These are phyloP conservation scores for Fregata magnificens DNA, from an alignment of 2,113 vertebrate species.

Conservation along the genomic window DNA sequence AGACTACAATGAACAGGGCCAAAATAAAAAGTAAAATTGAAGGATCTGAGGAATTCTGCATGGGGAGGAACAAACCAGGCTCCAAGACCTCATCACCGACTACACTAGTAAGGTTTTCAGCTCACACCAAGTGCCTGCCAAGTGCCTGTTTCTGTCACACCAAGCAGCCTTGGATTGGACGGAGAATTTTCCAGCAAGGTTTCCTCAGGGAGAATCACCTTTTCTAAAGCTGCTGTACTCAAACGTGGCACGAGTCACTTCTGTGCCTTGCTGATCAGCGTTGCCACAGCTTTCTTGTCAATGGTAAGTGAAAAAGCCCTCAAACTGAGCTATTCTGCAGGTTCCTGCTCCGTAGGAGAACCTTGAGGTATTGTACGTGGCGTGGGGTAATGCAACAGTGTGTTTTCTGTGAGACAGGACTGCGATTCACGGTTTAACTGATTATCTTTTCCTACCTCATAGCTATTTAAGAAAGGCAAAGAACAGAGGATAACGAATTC, in stretches of 20 bases:
- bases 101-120: background rate
- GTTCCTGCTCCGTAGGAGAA: background rate
- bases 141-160: background rate
- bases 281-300: background rate
- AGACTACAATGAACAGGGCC: background rate
- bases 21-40: background rate
- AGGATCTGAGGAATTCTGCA: background rate
- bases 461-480: background rate
- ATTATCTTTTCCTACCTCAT: background rate
- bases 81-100: background rate
- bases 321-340: background rate
- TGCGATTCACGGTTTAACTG: background rate
- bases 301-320: background rate
- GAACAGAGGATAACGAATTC: background rate
- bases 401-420: background rate
- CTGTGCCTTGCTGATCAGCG: background rate
- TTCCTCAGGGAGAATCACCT: background rate
- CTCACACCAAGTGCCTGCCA: background rate
- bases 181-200: background rate
- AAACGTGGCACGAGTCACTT: background rate
- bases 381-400: background rate
- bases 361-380: background rate
- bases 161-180: background rate
- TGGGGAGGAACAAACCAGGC: background rate
- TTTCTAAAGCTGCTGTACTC: background rate